Evolutionary conservation across 2,113 vertebrate genomes (phyloP), one percentile per base, ranked within the genome.

Genomic region (Anarrhichthys ocellatus): DNA sequence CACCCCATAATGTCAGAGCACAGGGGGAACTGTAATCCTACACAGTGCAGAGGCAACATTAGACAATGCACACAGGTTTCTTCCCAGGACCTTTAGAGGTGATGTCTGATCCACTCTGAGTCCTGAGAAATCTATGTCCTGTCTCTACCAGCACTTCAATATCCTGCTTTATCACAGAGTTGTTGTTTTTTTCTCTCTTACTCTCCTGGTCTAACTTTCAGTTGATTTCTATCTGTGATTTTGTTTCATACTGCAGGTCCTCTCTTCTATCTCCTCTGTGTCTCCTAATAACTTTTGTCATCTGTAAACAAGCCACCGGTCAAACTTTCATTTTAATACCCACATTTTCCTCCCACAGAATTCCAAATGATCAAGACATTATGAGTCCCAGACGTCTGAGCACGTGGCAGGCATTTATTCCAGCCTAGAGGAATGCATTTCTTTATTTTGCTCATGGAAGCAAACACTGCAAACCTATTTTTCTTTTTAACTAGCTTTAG

Each of bases 401-500:
- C 91, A 93, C 91, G 90, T 90, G 92, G 93, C 79, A 85, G 78
- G 52, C 87, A 93, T 94, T 94, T 90, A 78, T 90, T 77, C 83
- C 84, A 90, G 89, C 83, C 76, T 84, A 82, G 75, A 89, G 89
- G 92, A 93, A 94, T 92, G 83, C 63, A 81, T 88, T 80, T 75
- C 75, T 78, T 87, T 92, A 83, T 86, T 81, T 85, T 64, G 82
- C 76, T 82, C 32, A 54, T 65, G 59, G 42, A 89, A 77, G 73
- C 76, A 88, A 90, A 82, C 83, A 89, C 58, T 67, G 46, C 73
- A 88, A 34, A 34, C 62, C 56, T 82, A 85, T 92, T 50, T 38
- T 38, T 13, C 2, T 40, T 46, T 46, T 89, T 83, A 93, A 87
- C 54, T 58, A 76, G 69, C 29, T 34, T 75, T 84, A 74, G 69